Evolutionary conservation across 2,888 invertebrate species (phyloP), one percentile per base, ranked within the genome.

Genomic region (Chaitophorus viminalis): DNA sequence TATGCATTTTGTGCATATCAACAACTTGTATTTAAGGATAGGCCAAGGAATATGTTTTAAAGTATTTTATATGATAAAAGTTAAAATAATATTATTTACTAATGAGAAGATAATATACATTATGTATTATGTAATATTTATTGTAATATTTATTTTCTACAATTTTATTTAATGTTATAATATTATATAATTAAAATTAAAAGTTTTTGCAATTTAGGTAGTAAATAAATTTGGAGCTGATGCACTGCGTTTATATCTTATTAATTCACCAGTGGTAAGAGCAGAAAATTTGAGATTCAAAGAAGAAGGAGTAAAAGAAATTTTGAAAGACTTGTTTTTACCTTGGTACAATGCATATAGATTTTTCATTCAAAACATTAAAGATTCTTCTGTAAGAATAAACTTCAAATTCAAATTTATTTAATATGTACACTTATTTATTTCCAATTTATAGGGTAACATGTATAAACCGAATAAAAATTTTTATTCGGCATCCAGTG

Each of bases 191-290:
- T 81, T 72, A 33, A 33, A 54, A 77, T n/a, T 3, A 29, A 29
- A 52, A 84, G 52, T 72, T 54, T 21, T 82, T 39, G 39, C n/a
- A 75, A 54, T 82, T 68, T 86, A 90, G 90, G 94, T 99, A 29
- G 95, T 98, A 0, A 92, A 94, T 81, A 98, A 98, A 91, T 99
- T 97, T 91, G 99, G 99, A 2, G 99, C 99, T 0, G 99, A 99
- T 93, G 99, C 99, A 31, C 92, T 99, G 76, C 94, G 99, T 89
- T 93, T 99, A 65, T 99, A 99, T 92, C 93, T 99, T 87, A 97
- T 99, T 89, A 99, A 98, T 92, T 99, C 99, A 0, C 99, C 99
- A 0, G 99, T 99, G 9, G 99, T 99, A 0, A 94, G 98, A 89
- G 99, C 98, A 0, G 99, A 99, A 91, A 99, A 97, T 92, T 93